phyloP scores from a whole-genome alignment of 1,140 invertebrate species.

The Ctenoplectra terminalis region DNA sequence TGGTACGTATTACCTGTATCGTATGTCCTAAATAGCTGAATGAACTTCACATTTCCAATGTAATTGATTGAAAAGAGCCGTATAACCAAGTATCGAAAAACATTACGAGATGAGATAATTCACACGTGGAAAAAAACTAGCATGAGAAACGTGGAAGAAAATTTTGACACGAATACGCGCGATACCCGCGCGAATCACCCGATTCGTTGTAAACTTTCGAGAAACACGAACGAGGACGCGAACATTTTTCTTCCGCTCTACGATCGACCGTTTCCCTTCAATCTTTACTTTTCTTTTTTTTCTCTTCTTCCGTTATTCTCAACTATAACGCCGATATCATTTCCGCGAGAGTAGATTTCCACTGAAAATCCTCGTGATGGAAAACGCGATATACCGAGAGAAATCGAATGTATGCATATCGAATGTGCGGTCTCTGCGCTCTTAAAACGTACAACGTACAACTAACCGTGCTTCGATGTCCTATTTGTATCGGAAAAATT shows the following conservation, averaged over 20 bases:
- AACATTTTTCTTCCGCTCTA: slow-evolving; percentile 19
- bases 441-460: neutral
- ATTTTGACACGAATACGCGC: neutral
- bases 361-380: slow-evolving; percentile 18
- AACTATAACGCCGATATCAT: slow-evolving; percentile 19
- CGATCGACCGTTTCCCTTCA: neutral
- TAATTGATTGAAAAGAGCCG: neutral
- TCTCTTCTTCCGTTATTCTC: neutral
- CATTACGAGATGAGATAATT: too few species aligned
- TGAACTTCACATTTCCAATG: neutral
- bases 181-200: too few species aligned
- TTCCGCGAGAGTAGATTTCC: slow-evolving; percentile 39
- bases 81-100: too few species aligned
- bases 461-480: neutral
- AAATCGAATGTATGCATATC: neutral
- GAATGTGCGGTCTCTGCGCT: neutral
- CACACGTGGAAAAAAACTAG: too few species aligned
- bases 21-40: neutral
- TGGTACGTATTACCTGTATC: neutral
- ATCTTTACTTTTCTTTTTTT: neutral
- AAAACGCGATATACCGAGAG: neutral
- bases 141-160: neutral
- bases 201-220: slow-evolving; percentile 2
- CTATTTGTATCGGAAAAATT: neutral
- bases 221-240: neutral